These are phyloP conservation scores for Fissipunctia ypsillon DNA, from an alignment of 2,888 invertebrate species.

Conservation along the genomic window DNA sequence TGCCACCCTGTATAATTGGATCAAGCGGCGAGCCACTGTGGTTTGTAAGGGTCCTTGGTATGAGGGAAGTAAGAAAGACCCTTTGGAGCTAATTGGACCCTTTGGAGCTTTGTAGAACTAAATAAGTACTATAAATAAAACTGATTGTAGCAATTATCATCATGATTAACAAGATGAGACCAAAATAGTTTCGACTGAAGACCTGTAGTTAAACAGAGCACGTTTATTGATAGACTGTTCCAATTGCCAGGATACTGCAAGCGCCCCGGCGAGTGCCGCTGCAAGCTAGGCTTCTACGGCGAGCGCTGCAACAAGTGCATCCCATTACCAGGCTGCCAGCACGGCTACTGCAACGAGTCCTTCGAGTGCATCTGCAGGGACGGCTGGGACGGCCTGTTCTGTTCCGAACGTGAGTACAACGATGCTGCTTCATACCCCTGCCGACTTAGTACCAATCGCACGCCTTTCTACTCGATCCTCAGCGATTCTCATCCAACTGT, in stretches of 20 bases:
- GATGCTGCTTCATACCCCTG: background rate
- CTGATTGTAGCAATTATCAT: no score
- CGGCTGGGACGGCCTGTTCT: slow-evolving; percentile 97
- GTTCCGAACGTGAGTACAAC: slow-evolving; percentile 93
- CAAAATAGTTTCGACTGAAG: no score
- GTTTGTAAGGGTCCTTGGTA: no score
- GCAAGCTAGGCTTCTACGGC: slow-evolving; percentile 96
- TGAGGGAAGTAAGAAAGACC: no score
- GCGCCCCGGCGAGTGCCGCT: slow-evolving; percentile 96
- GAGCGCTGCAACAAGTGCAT: slow-evolving; percentile 96
- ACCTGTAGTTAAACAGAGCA: background rate
- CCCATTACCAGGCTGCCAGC: slow-evolving; percentile 96
- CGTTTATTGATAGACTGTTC: background rate
- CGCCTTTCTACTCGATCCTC: background rate
- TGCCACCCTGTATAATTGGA: no score
- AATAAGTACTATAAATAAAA: no score
- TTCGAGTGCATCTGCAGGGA: slow-evolving; percentile 96
- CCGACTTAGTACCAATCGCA: background rate
- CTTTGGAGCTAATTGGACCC: no score
- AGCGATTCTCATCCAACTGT: no score
- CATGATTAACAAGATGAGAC: no score
- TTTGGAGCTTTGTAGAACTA: no score
- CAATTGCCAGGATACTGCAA: slow-evolving; percentile 93
- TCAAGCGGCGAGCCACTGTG: no score
- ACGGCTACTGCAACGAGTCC: slow-evolving; percentile 95